Conservation (phyloP, 2,113 vertebrate genomes). For the Aramus guarauna region DNA sequence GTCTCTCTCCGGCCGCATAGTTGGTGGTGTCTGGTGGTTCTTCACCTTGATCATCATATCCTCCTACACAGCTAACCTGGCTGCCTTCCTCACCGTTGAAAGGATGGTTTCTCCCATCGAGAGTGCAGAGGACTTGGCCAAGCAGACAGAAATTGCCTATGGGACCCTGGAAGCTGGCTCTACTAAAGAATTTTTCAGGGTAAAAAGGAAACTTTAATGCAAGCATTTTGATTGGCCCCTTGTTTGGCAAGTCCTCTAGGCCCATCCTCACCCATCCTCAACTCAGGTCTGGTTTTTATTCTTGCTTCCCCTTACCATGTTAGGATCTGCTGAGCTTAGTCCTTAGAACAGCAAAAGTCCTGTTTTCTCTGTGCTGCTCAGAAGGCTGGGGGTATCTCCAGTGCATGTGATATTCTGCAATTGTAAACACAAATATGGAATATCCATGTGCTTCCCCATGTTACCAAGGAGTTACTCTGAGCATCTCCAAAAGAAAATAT, state of each 20-base stretch:
- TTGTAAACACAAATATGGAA: neutral
- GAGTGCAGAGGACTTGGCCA: conserved; percentile 96
- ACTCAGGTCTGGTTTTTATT: neutral
- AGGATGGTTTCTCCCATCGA: conserved; percentile 99
- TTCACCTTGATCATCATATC: conserved; percentile 99
- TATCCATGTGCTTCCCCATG: neutral
- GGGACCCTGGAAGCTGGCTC: conserved; percentile 96
- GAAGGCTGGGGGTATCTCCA: neutral
- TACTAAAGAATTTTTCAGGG: conserved; percentile 99
- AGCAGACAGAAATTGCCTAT: conserved; percentile 97
- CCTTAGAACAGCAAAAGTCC: neutral
- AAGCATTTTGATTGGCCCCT: neutral
- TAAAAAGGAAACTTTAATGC: conserved; percentile 61
- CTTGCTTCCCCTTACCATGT: neutral
- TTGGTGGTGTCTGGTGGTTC: conserved; percentile 99
- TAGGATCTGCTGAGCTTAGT: neutral
- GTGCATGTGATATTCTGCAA: neutral
- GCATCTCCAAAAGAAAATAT: neutral
- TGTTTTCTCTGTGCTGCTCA: neutral
- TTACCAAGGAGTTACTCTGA: neutral
- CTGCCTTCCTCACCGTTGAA: conserved; percentile 97
- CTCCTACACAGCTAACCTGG: conserved; percentile 97
- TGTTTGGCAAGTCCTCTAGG: neutral
- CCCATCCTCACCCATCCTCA: neutral
- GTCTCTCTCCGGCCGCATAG: conserved; percentile 95